Evolutionary conservation across 2,888 invertebrate genomes (phyloP), one percentile per base, ranked within the genome.

Genomic region (Tenthredo notha): DNA sequence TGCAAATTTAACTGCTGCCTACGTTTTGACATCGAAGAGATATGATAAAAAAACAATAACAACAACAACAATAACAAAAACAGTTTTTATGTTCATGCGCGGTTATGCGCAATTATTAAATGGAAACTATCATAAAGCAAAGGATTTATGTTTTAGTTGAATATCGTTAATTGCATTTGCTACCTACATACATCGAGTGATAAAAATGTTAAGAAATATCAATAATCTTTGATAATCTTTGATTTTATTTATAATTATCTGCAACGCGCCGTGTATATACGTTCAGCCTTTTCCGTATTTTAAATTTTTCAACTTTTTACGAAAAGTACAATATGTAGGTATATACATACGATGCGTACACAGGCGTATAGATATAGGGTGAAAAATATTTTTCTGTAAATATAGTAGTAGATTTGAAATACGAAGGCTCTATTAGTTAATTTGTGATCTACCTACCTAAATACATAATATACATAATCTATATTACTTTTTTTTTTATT

Each of bases 311-410:
- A 78, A 78, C 18, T 75, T 47, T 75, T 75, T 75, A 40, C 75
- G 75, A 75, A 47, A 75, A 75, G 15, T 25, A 47, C 61, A 25
- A 61, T 61, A 61, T 54, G 7, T 37, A 37, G 37, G 37, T 37
- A 37, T 33, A 15, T 50, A 74, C n/a, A 18, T 43, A 75, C 47
- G 75, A 75, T 47, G 43, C 21, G 15, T 75, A 70, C 70, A 70
- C 70, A 70, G 25, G 70, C 33, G 33, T 9, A 61, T 61, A 25
- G 61, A 25, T 25, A 25, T 61, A 61, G 61, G 61, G 10, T 61
- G 61, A 47, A 75, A 47, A 18, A 75, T 40, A 75, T 75, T 75
- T 75, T 75, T 75, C 75, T 75, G 75, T 75, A 75, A 75, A 75
- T 75, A 70, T 70, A 43, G n/a, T 18, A 12, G 9, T 40, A 75